Evolutionary conservation across 1,140 invertebrate genomes (phyloP), one percentile per base, ranked within the genome.

Genomic region (Bombus affinis): DNA sequence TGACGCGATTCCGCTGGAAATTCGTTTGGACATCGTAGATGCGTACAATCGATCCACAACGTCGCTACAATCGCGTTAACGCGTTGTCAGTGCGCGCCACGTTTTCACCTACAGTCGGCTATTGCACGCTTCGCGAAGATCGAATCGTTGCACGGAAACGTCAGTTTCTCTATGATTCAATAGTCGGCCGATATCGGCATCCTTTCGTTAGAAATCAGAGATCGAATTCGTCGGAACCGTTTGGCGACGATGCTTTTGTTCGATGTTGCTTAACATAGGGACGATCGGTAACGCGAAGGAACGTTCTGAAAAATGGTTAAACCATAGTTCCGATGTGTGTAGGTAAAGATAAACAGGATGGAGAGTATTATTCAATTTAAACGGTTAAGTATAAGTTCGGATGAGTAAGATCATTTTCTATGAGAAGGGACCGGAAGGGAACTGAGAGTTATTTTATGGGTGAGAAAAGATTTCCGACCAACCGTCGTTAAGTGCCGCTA

Each of bases 61-160:
- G 75, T 66, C 42, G 37, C 28, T 62, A 76, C 71, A 77, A 89
- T 89, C 44, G 76, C 76, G 72, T 89, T 89, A 89, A 82, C 83
- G 37, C 65, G 73, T 42, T 81, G 72, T 80, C 73, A 81, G 86
- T 22, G 5, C 47, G 5, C 62, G n/a, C 35, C 37, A 22, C 25
- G 77, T 10, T 53, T 18, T 59, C 37, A 28, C 13, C 32, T n/a
- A n/a, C 35, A 59, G 25, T 42, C 35, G 44, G 28, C 76, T 65
- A n/a, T n/a, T 71, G 57, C 22, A 74, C 13, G 44, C 65, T 5
- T 57, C 47, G 44, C 62, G 53, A 65, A 81, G 88, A 74, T 88
- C 57, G 53, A 75, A 39, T 79, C 77, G 83, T 85, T 13, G 28
- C 82, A 68, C 70, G 37, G 66, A 9, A 44, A 9, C 12, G 12